phyloP scores from a whole-genome alignment of 2,888 invertebrate species.

The Malthinus flaveolus region DNA sequence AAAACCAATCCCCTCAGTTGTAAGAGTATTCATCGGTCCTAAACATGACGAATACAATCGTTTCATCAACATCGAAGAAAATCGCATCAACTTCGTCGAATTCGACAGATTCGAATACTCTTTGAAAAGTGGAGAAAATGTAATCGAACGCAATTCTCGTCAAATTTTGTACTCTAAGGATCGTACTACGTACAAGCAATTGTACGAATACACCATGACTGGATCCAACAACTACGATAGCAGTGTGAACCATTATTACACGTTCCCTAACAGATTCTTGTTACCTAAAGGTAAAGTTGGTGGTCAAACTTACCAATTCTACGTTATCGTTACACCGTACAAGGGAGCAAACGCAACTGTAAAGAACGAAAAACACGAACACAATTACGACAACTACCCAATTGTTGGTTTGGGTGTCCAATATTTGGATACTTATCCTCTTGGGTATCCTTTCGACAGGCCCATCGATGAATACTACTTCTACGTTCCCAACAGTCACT shows the following conservation, averaged over 20 bases:
- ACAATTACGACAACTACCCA: neutral
- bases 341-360: conserved; percentile 32
- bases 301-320: conserved; percentile 63
- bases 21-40: conserved; percentile 71
- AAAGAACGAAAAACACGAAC: neutral
- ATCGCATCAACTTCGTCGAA: conserved; percentile 64
- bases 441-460: conserved; percentile 11
- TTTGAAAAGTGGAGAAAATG: conserved; percentile 66
- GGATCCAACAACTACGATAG: conserved; percentile 59
- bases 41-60: conserved; percentile 65
- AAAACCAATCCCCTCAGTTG: conserved; percentile 59
- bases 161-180: conserved; percentile 69
- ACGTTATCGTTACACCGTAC: conserved; percentile 55
- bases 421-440: conserved; percentile 6
- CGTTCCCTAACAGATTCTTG: conserved; percentile 69
- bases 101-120: conserved; percentile 64
- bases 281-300: conserved; percentile 69
- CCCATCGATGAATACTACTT: conserved; percentile 5
- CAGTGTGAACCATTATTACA: conserved; percentile 63
- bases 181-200: conserved; percentile 64
- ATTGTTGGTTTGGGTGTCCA: conserved; percentile 5
- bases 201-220: conserved; percentile 66
- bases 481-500: conserved; percentile 8
- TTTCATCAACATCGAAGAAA: conserved; percentile 58
- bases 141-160: conserved; percentile 68